Evolutionary conservation across 2,888 invertebrate genomes (phyloP), one percentile per base, ranked within the genome.

Genomic region (Plebejus melissa): DNA sequence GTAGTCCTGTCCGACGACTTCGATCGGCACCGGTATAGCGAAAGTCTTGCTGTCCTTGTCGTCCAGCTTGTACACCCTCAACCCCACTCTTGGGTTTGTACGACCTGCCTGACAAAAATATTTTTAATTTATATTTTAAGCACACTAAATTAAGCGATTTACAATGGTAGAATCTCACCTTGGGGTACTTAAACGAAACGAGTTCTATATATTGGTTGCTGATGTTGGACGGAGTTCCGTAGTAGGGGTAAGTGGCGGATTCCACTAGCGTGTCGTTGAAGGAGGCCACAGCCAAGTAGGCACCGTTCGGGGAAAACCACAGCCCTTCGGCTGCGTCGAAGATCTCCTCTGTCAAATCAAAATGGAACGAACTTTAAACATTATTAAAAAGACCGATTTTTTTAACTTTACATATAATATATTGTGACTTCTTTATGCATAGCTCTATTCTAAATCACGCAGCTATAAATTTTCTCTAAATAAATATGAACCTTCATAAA

Each of bases 241-340:
- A 97, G 74, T 94, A 87, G 46, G 94, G 94, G 82, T 96, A 96
- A 22, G 93, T 90, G 54, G 95, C 95, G 0, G 95, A 94, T 78
- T 94, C 91, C 0, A 97, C 97, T 1, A 93, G 80, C 1, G 94
- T 95, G 81, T 97, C 97, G 83, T 97, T 94, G 83, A 96, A 96
- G n/a, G 94, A 94, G 0, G 96, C 96, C 74, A 96, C 96, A 0
- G 96, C 96, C 58, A 98, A 84, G 78, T 95, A 94, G 4, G 89
- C 91, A 13, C 96, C 96, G 80, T 95, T 94, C 0, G 95, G 94
- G 0, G 97, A 97, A 93, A 97, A 96, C 98, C 98, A 98, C 80
- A 97, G 82, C 0, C 97, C 97, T 79, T 95, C 94, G 74, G 95
- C 95, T 7, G 95, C 93, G 75, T 94, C 94, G 75, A 97, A 90